phyloP scores from a whole-genome alignment of 1,140 invertebrate genomes.

The Pissodes strobi region DNA sequence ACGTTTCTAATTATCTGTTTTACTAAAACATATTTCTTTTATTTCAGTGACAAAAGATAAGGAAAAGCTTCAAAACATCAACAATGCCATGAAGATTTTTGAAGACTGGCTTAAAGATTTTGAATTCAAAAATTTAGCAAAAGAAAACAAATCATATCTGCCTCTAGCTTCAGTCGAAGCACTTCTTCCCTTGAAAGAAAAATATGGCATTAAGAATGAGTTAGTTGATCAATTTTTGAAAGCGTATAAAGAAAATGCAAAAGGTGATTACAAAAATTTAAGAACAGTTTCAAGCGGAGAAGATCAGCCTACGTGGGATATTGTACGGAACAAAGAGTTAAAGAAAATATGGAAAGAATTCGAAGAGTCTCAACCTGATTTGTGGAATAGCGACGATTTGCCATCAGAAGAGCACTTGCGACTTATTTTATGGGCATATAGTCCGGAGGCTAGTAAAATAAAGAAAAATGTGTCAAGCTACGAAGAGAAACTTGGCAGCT shows the following conservation, averaged over 20 bases:
- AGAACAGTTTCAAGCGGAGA: slow-evolving; percentile 62
- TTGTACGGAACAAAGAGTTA: slow-evolving; percentile 63
- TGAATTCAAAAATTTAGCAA: slow-evolving; percentile 63
- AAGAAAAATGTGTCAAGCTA: slow-evolving; percentile 53
- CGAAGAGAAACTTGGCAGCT: slow-evolving; percentile 48
- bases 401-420: slow-evolving; percentile 65
- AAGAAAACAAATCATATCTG: slow-evolving; percentile 66
- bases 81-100: slow-evolving; percentile 65
- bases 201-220: slow-evolving; percentile 50
- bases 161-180: slow-evolving; percentile 54
- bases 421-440: slow-evolving; percentile 68
- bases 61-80: slow-evolving; percentile 68
- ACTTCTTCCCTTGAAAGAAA: slow-evolving; percentile 50
- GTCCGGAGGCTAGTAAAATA: slow-evolving; percentile 61
- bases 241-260: slow-evolving; percentile 60
- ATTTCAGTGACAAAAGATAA: slow-evolving; percentile 66
- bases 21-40: slow-evolving; percentile 14
- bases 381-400: slow-evolving; percentile 63
- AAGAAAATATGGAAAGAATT: slow-evolving; percentile 62
- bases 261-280: slow-evolving; percentile 68
- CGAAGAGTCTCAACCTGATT: slow-evolving; percentile 56
- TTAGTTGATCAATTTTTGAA: slow-evolving; percentile 58
- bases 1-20: no score
- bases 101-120: slow-evolving; percentile 69
- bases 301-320: slow-evolving; percentile 65